Evolutionary conservation across 2,797 vertebrate species (phyloP).

Genomic region (Dipus sagitta): DNA sequence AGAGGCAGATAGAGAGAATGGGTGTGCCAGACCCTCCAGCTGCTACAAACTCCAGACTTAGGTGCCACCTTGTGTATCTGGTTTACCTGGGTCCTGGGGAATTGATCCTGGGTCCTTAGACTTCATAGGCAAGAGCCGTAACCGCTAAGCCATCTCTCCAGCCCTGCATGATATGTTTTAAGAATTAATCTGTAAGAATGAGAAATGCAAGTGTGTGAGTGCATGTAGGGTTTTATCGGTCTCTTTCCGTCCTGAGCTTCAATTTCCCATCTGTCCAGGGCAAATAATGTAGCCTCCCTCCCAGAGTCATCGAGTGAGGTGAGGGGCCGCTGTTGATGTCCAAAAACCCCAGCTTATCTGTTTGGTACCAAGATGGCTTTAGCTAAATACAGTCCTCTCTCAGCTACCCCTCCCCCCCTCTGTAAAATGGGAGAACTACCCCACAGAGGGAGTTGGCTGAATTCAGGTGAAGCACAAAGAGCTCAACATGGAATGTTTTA

Average conservation of each 20-base stretch:
- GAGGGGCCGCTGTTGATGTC: fast-evolving
- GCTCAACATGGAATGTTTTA: not conserved
- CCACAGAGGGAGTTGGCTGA: not conserved
- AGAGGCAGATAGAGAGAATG: too few relatives aligned
- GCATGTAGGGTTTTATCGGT: not conserved
- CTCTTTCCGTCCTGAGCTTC: not conserved
- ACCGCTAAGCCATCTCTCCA: too few relatives aligned
- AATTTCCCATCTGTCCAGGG: fast-evolving
- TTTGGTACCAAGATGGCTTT: not conserved
- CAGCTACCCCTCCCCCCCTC: not conserved
- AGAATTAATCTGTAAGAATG: not conserved
- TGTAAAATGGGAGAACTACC: not conserved
- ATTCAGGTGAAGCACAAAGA: not conserved
- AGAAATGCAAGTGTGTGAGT: not conserved
- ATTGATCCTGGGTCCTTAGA: too few relatives aligned
- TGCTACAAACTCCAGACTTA: too few relatives aligned
- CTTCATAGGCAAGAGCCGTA: too few relatives aligned
- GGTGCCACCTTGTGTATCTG: too few relatives aligned
- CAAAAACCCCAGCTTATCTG: not conserved
- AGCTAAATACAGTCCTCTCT: not conserved
- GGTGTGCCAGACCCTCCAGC: too few relatives aligned
- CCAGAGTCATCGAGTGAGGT: not conserved
- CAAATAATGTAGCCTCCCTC: not conserved
- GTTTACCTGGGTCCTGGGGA: too few relatives aligned
- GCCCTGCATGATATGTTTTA: not conserved